Evolutionary conservation across 2,888 invertebrate species (phyloP), one percentile per base, ranked within the genome.

Genomic region (Tuta absoluta): DNA sequence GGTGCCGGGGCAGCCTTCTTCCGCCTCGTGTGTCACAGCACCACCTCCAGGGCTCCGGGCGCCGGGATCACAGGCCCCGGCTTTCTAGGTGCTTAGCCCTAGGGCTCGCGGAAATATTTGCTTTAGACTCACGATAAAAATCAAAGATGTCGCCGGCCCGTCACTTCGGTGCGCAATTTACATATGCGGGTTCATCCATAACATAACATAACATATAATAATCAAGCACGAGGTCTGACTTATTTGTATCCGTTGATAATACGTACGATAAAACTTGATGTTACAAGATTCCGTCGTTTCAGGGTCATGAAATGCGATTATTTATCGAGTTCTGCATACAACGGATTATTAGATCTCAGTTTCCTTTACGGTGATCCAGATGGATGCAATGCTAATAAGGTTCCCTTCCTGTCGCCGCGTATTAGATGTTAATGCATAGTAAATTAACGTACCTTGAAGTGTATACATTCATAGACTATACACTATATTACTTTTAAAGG

Each of bases 351-450:
- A 41, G 63, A 63, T 63, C 45, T 58, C 60, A 45, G 37, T 48
- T 59, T 49, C 41, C 60, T 48, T n/a, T 24, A 51, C 57, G 45
- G 62, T 62, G 48, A 58, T 59, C 61, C 62, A 69, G 67, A 63
- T 69, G 66, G 67, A 63, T 69, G 66, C 67, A 67, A 66, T 63
- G 58, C 64, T 69, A 67, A 69, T 66, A 66, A 64, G 58, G 12
- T 53, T 14, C 21, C 23, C 66, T n/a, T 33, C 48, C 45, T 59
- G 45, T 41, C 58, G 21, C 56, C 24, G 41, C 12, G n/a, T 38
- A 58, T 59, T 63, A 59, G 37, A 59, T 58, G 41, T 63, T 63
- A 63, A 63, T 63, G 59, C 23, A 37, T 58, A 59, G 63, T 59
- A 63, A 62, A 62, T 12, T 62, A 38, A 57, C 41, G 56, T 60